Evolutionary conservation across 1,140 invertebrate genomes (phyloP).

Genomic region (Lepidurus packardi): DNA sequence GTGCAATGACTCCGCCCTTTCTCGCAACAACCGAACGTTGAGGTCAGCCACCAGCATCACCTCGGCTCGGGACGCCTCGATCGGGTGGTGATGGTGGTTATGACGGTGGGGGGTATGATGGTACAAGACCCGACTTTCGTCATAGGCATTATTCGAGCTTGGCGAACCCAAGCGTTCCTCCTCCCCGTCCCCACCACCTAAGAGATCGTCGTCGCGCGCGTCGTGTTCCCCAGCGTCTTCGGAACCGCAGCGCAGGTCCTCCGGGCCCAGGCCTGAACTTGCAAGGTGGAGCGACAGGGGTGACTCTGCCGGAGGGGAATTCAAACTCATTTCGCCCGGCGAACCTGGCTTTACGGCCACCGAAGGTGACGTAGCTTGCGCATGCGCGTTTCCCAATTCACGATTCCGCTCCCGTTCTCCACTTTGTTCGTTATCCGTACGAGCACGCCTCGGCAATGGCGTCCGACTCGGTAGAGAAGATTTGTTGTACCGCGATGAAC

Average conservation of each 20-base stretch:
- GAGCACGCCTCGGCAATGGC: conserved; percentile 8
- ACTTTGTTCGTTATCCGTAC: neutral
- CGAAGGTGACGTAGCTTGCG: neutral
- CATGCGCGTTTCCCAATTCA: neutral
- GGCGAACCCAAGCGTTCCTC: neutral
- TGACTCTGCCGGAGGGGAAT: neutral
- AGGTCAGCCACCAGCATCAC: conserved; percentile 20
- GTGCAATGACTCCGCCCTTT: conserved; percentile 8
- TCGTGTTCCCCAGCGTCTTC: neutral
- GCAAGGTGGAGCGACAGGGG: neutral
- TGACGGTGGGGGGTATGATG: conserved; percentile 5
- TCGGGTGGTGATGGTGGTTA: conserved; percentile 13
- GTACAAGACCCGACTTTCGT: conserved; percentile 2
- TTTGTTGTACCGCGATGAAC: neutral
- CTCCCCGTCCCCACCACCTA: neutral
- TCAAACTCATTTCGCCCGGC: neutral
- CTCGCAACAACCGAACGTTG: conserved; percentile 17
- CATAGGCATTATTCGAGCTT: neutral
- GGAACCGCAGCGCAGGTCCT: neutral
- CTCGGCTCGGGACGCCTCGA: neutral
- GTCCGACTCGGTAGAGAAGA: conserved; percentile 6
- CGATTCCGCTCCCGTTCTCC: neutral
- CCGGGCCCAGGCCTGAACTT: neutral
- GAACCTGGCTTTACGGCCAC: neutral
- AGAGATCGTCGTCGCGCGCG: neutral